Conservation (phyloP, 2,113 vertebrate species). For the Poeciliopsis turrubarensis region DNA sequence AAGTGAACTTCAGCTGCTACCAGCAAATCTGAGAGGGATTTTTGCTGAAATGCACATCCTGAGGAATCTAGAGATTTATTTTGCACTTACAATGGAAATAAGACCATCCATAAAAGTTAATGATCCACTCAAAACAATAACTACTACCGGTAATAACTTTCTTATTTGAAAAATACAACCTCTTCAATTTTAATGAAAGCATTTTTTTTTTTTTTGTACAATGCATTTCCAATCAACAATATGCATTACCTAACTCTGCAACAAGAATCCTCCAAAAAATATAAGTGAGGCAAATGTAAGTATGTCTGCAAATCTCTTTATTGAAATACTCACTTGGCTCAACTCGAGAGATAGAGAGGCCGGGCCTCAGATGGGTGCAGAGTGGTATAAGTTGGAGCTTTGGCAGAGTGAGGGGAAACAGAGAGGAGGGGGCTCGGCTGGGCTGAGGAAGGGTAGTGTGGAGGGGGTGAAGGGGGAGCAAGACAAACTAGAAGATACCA, state of each 20-base stretch:
- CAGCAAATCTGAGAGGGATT: neutral
- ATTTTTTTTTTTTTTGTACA: neutral
- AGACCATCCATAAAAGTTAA: neutral
- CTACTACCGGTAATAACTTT: neutral
- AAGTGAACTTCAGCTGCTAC: no score
- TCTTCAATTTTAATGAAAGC: constrained; percentile 16
- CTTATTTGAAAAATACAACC: neutral
- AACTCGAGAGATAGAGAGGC: constrained; percentile 48
- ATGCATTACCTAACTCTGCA: constrained; percentile 36
- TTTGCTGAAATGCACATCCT: neutral
- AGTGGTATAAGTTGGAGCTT: constrained; percentile 73
- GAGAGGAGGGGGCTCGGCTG: constrained; percentile 19
- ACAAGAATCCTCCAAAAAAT: constrained; percentile 27
- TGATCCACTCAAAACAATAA: neutral
- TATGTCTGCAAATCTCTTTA: constrained; percentile 44
- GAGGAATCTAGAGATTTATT: neutral
- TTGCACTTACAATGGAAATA: neutral
- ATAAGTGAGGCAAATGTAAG: constrained; percentile 50
- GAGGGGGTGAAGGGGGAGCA: constrained; percentile 9
- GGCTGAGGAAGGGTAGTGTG: constrained; percentile 6
- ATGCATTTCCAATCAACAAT: constrained; percentile 23
- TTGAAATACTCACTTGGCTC: constrained; percentile 58
- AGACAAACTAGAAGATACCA: constrained; percentile 24
- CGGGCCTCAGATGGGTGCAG: constrained; percentile 56
- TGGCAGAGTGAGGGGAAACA: constrained; percentile 54